Conservation (phyloP, 2,888 invertebrate species). For the Osedax fenrisi region DNA sequence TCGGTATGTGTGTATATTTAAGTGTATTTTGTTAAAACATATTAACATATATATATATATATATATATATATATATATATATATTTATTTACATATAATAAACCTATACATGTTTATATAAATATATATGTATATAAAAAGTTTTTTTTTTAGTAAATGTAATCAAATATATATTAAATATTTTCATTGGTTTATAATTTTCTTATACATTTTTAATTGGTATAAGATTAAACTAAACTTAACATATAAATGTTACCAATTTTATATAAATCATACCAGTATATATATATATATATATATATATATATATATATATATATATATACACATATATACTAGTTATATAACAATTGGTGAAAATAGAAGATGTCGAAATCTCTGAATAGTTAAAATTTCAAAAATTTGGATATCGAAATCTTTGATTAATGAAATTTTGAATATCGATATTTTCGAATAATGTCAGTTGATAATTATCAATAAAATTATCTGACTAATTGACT, state of each 20-base stretch:
- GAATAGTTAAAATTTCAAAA: too few relatives aligned
- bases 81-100: background rate
- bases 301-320: conserved; percentile 25
- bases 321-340: conserved; percentile 19
- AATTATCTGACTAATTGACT: too few relatives aligned
- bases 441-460: too few relatives aligned
- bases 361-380: too few relatives aligned
- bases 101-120: conserved; percentile 1
- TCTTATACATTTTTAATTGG: background rate
- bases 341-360: too few relatives aligned
- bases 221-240: background rate
- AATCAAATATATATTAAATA: background rate
- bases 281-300: conserved; percentile 7
- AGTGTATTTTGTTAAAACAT: too few relatives aligned
- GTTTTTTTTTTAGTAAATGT: background rate
- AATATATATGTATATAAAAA: conserved; percentile 9
- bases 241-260: too few relatives aligned
- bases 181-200: background rate
- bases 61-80: too few relatives aligned
- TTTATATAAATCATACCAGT: background rate
- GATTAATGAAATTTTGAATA: too few relatives aligned
- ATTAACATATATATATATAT: too few relatives aligned
- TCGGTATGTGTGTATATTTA: too few relatives aligned
- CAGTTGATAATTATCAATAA: background rate
- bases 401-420: too few relatives aligned